phyloP scores from a whole-genome alignment of 2,113 vertebrate genomes.

The Chunga burmeisteri region DNA sequence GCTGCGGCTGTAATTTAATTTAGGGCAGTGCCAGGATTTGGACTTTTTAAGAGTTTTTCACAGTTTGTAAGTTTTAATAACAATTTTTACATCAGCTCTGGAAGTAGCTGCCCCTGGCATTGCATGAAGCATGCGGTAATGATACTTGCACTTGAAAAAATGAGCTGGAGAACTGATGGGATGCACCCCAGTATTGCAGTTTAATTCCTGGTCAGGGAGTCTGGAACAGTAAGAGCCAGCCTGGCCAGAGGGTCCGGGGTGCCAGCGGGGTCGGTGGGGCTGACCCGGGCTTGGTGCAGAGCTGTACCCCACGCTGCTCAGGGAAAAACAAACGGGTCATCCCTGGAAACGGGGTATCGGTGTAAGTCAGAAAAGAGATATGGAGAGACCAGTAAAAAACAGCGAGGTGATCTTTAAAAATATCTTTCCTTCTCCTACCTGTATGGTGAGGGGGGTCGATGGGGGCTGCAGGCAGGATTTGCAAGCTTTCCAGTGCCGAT shows the following conservation, averaged over 20 bases:
- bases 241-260: not conserved
- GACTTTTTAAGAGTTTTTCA: not conserved
- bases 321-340: not conserved
- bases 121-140: not conserved
- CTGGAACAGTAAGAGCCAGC: not conserved
- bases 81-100: not conserved
- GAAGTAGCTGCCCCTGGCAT: not conserved
- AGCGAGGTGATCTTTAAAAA: not conserved
- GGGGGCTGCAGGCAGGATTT: not conserved
- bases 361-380: not conserved
- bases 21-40: conserved; percentile 29
- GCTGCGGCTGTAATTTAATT: conserved; percentile 33
- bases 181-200: not conserved
- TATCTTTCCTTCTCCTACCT: not conserved
- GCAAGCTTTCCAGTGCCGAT: not conserved
- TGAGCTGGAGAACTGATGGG: not conserved
- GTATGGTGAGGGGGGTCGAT: not conserved
- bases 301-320: not conserved
- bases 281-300: not conserved
- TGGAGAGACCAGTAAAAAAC: not conserved
- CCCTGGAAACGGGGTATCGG: not conserved
- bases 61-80: conserved; percentile 48
- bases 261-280: not conserved
- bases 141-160: not conserved
- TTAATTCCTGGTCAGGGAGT: not conserved